Percentiles rank a stretch among this genome's conserved stretches.
Evolutionary conservation across 2,888 invertebrate genomes (phyloP).

Genomic region (Steromphala cineraria): DNA sequence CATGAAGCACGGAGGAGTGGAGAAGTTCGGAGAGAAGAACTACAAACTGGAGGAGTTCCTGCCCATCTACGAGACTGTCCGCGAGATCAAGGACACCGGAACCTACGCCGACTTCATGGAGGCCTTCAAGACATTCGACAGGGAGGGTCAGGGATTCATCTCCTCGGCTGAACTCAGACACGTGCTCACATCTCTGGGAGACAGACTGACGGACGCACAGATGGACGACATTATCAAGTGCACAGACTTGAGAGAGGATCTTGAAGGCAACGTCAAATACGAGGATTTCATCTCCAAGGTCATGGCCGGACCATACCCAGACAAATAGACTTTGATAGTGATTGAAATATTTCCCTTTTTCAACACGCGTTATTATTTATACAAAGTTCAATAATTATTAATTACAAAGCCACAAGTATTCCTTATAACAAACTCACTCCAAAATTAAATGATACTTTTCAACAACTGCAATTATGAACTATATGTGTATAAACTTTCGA

Average conservation of each 20-base stretch:
- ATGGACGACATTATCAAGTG: constrained; percentile 76
- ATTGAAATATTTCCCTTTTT: no score
- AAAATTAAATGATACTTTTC: no score
- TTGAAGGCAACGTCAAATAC: constrained; percentile 78
- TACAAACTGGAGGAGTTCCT: constrained; percentile 97
- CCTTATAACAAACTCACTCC: no score
- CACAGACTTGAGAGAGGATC: constrained; percentile 76
- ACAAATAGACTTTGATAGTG: not conserved
- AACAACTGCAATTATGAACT: no score
- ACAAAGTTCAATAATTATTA: no score
- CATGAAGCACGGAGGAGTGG: constrained; percentile 96
- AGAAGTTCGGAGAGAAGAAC: constrained; percentile 97
- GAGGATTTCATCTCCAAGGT: constrained; percentile 56
- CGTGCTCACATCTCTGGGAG: constrained; percentile 91
- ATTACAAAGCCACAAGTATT: no score
- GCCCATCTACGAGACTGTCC: constrained; percentile 96
- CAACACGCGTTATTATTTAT: no score
- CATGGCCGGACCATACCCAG: constrained; percentile 17
- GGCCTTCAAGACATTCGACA: constrained; percentile 99
- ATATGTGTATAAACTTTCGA: no score
- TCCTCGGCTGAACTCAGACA: constrained; percentile 97
- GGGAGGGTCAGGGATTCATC: constrained; percentile 97
- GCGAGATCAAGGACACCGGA: constrained; percentile 98
- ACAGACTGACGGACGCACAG: constrained; percentile 76
- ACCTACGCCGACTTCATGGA: constrained; percentile 99